These are phyloP conservation scores for Vulpes vulpes DNA, from an alignment of 2,113 vertebrate genomes.

Conservation along the genomic window DNA sequence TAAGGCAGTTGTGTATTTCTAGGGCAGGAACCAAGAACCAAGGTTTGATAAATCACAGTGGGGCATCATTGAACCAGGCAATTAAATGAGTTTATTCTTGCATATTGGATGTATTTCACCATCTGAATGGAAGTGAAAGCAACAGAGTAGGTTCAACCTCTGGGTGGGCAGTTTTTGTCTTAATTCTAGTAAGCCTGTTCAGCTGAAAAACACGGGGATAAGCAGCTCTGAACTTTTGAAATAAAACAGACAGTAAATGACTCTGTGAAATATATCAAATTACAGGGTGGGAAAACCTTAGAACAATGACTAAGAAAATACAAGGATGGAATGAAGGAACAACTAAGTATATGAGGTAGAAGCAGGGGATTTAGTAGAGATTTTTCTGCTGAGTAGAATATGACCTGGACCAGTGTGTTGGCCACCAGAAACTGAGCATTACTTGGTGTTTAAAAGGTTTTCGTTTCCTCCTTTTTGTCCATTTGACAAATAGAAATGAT, in stretches of 20 bases:
- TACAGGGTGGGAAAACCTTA: background rate
- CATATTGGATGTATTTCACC: background rate
- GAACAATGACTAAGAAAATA: background rate
- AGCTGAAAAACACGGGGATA: background rate
- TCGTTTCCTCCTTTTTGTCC: background rate
- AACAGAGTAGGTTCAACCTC: background rate
- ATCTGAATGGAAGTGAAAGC: slow-evolving; percentile 16
- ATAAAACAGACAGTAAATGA: slow-evolving; percentile 27
- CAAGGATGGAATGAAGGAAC: background rate
- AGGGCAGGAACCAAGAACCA: background rate
- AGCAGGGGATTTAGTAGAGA: background rate
- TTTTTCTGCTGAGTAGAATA: background rate
- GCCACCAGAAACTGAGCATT: background rate
- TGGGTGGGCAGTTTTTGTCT: slow-evolving; percentile 5
- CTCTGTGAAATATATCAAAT: background rate
- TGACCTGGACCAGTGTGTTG: background rate
- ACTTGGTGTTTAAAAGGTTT: background rate
- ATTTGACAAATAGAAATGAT: background rate
- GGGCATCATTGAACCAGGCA: background rate
- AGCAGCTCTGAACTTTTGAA: slow-evolving; percentile 27
- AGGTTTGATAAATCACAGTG: background rate
- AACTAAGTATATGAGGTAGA: background rate
- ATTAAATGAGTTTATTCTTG: background rate
- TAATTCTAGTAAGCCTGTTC: background rate
- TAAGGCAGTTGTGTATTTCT: background rate